Conservation (phyloP, 2,888 invertebrate species). For the Ochropleura leucogaster region DNA sequence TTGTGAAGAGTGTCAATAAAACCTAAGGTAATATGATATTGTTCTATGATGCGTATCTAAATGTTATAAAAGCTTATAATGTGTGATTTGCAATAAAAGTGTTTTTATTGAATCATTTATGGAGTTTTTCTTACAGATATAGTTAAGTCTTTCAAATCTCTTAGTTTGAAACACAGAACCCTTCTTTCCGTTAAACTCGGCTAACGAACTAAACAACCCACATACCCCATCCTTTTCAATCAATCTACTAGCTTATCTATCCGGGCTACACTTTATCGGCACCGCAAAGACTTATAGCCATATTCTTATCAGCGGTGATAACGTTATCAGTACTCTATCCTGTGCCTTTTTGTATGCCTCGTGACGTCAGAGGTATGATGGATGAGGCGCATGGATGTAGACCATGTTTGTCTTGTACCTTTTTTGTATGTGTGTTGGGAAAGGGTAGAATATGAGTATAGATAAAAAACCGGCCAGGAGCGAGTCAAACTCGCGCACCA, state of each 20-base stretch:
- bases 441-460: not conserved
- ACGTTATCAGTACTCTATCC: constrained; percentile 27
- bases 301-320: constrained; percentile 51
- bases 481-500: too few species aligned
- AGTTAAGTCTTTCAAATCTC: too few species aligned
- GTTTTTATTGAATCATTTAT: too few species aligned
- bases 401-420: constrained; percentile 16
- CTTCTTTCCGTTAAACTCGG: not conserved
- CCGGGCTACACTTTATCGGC: constrained; percentile 47
- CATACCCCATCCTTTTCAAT: constrained; percentile 38
- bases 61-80: too few species aligned
- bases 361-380: constrained; percentile 44
- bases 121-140: too few species aligned
- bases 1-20: too few species aligned
- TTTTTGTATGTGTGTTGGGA: constrained; percentile 9
- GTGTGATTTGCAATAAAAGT: too few species aligned
- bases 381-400: constrained; percentile 24
- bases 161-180: constrained; percentile 17
- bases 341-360: constrained; percentile 54
- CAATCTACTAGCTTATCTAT: constrained; percentile 49
- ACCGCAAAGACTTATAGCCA: constrained; percentile 55
- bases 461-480: too few species aligned
- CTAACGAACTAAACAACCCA: constrained; percentile 18
- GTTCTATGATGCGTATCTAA: too few species aligned
- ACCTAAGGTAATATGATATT: too few species aligned